Conservation (phyloP, 2,797 vertebrate genomes). For the Squalus acanthias region DNA sequence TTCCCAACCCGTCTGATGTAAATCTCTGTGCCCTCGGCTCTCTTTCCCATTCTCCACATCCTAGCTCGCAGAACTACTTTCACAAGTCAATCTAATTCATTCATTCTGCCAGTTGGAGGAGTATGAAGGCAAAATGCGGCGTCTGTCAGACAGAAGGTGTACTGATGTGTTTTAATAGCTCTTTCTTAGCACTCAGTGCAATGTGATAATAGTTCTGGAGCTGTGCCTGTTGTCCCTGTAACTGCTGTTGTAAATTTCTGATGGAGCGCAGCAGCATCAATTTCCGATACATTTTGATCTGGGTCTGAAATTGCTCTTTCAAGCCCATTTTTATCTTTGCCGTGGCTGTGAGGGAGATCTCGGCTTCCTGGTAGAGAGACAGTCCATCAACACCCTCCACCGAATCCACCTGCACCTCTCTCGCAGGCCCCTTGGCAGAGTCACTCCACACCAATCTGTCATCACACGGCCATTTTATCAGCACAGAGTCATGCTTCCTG, state of each 20-base stretch:
- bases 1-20: not conserved
- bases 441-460: slow-evolving; percentile 29
- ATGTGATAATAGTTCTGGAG: slow-evolving; percentile 38
- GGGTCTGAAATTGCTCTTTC: slow-evolving; percentile 46
- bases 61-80: not conserved
- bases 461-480: slow-evolving; percentile 36
- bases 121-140: slow-evolving; percentile 30
- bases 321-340: slow-evolving; percentile 45
- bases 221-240: slow-evolving; percentile 46
- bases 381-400: slow-evolving; percentile 35
- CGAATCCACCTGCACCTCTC: slow-evolving; percentile 35
- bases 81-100: slow-evolving; percentile 35
- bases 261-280: slow-evolving; percentile 47
- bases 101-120: slow-evolving; percentile 13
- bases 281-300: slow-evolving; percentile 45
- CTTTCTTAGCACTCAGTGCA: slow-evolving; percentile 35
- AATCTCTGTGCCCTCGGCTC: not conserved
- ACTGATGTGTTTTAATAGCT: slow-evolving; percentile 37
- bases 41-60: not conserved
- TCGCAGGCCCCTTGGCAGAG: slow-evolving; percentile 25
- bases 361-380: slow-evolving; percentile 30
- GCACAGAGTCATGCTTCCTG: slow-evolving; percentile 20
- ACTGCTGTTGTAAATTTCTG: slow-evolving; percentile 46
- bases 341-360: slow-evolving; percentile 36
- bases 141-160: slow-evolving; percentile 38